A percentile compares a stretch with the other conserved stretches of the same genome.
These are phyloP conservation scores for Channa striata DNA, from an alignment of 2,797 vertebrate genomes.

Conservation along the genomic window DNA sequence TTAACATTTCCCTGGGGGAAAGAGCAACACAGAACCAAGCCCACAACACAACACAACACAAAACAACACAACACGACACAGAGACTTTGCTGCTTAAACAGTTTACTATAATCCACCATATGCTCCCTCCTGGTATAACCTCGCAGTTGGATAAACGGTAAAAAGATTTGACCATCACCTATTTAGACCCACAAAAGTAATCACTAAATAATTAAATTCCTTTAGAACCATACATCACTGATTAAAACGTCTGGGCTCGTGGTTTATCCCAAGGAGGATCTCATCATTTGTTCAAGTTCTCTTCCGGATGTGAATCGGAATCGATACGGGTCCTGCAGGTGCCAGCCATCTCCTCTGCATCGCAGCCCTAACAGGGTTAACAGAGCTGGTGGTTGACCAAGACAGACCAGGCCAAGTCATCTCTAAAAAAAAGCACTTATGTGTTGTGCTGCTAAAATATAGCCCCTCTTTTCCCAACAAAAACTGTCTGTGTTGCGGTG, in stretches of 20 bases:
- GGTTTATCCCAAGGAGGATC: constrained; percentile 73
- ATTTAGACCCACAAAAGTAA: constrained; percentile 63
- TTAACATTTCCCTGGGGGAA: constrained; percentile 59
- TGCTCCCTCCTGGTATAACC: constrained; percentile 35
- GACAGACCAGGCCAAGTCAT: constrained; percentile 51
- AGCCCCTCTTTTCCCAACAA: constrained; percentile 45
- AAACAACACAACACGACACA: constrained; percentile 38
- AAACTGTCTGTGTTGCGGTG: constrained; percentile 34
- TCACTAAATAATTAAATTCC: constrained; percentile 68
- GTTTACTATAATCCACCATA: constrained; percentile 37
- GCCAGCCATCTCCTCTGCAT: constrained; percentile 58
- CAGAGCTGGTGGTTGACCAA: constrained; percentile 45
- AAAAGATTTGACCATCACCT: constrained; percentile 64
- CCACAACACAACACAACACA: constrained; percentile 43
- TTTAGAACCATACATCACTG: constrained; percentile 70
- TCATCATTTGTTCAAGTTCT: constrained; percentile 81
- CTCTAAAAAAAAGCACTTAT: constrained; percentile 55
- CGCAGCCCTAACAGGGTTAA: constrained; percentile 60
- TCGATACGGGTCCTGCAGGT: constrained; percentile 75
- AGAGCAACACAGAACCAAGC: constrained; percentile 49
- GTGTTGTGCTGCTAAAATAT: constrained; percentile 42
- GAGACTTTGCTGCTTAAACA: constrained; percentile 26
- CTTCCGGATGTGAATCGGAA: constrained; percentile 75
- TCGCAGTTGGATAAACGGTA: constrained; percentile 42
- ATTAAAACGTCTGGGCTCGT: constrained; percentile 74